These are phyloP conservation scores for Podabrus alpinus DNA, from an alignment of 2,888 invertebrate species.

Conservation along the genomic window DNA sequence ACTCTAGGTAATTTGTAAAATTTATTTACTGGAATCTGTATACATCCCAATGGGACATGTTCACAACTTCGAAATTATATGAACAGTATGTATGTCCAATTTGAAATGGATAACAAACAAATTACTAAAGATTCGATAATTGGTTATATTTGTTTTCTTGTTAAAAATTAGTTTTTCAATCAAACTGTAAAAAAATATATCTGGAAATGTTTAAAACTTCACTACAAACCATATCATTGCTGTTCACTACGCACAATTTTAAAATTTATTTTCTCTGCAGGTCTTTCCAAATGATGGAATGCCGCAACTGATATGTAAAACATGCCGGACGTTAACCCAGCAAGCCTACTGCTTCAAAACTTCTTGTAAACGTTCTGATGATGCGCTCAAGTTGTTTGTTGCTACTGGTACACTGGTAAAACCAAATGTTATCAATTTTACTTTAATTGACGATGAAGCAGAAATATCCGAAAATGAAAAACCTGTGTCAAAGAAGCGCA, in stretches of 20 bases:
- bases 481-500: neutral
- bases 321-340: slow-evolving; percentile 70
- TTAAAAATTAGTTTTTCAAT: no score
- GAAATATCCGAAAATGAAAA: neutral
- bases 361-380: slow-evolving; percentile 76
- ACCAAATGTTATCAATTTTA: slow-evolving; percentile 18
- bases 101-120: no score
- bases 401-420: slow-evolving; percentile 62
- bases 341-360: slow-evolving; percentile 75
- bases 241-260: neutral
- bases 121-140: no score
- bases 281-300: slow-evolving; percentile 71
- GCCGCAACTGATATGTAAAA: slow-evolving; percentile 73
- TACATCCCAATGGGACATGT: no score
- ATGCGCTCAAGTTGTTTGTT: slow-evolving; percentile 68
- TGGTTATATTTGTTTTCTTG: no score
- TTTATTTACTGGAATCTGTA: no score
- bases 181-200: no score
- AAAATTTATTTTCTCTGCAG: slow-evolving; percentile 50
- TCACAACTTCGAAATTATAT: no score
- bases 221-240: slow-evolving; percentile 1
- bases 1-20: no score
- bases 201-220: no score
- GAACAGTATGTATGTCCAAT: no score
- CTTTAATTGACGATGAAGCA: neutral